A percentile compares a stretch with the other conserved stretches of the same genome.
Evolutionary conservation across 2,888 invertebrate genomes (phyloP).

Genomic region (Aphidius colemani): DNA sequence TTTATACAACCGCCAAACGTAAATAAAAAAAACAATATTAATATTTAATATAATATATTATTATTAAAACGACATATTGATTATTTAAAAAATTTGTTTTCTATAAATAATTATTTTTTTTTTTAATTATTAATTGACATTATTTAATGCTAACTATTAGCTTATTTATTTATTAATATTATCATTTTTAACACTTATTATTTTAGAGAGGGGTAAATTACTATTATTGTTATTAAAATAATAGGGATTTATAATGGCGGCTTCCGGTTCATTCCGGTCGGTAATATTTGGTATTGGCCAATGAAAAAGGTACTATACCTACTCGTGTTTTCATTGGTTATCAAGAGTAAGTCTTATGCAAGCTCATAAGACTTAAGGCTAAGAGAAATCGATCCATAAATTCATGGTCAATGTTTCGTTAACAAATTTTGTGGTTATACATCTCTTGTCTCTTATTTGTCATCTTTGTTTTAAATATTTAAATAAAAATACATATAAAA

Average conservation of each 20-base stretch:
- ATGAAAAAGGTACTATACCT: no score
- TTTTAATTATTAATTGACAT: neutral
- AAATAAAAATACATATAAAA: neutral
- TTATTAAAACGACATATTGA: no score
- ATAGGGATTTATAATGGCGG: constrained; percentile 22
- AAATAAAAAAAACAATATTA: constrained; percentile 1
- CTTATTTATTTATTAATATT: neutral
- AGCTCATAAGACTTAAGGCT: no score
- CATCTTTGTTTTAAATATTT: neutral
- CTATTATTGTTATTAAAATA: neutral
- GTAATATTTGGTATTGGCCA: no score
- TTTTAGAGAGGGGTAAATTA: neutral
- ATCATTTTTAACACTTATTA: neutral
- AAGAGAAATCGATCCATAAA: constrained; percentile 19
- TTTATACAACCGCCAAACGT: constrained; percentile 17
- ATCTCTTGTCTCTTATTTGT: neutral
- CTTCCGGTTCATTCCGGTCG: constrained; percentile 15
- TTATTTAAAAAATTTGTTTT: neutral
- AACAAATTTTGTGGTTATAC: no score
- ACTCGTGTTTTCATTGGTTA: no score
- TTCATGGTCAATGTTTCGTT: constrained; percentile 18
- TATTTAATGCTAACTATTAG: neutral
- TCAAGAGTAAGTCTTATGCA: no score
- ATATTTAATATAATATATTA: no score
- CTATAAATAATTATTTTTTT: neutral